Evolutionary conservation across 2,888 invertebrate species (phyloP).

Genomic region (Yponomeuta plumbellus): DNA sequence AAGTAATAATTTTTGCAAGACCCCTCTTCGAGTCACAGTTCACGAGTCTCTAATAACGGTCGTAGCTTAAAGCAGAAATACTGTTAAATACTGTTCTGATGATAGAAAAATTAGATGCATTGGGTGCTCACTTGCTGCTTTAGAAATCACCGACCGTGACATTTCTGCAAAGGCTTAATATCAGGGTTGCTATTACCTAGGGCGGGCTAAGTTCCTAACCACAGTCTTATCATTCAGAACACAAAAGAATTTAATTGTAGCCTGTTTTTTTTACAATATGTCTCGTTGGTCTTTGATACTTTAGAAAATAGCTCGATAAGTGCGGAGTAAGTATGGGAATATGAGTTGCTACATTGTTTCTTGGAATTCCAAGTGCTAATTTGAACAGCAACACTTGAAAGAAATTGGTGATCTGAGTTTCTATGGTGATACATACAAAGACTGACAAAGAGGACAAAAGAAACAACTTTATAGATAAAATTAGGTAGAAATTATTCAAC

Average conservation of each 20-base stretch:
- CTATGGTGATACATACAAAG: no score
- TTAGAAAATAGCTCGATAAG: not conserved
- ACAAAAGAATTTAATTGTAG: not conserved
- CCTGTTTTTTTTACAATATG: not conserved
- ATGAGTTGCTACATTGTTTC: not conserved
- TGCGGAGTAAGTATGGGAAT: not conserved
- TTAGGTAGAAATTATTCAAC: no score
- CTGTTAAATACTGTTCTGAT: slow-evolving; percentile 1
- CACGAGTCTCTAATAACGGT: slow-evolving; percentile 4
- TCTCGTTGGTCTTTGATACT: not conserved
- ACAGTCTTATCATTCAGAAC: not conserved
- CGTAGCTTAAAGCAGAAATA: not conserved
- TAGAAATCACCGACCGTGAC: slow-evolving; percentile 8
- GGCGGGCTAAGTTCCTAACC: not conserved
- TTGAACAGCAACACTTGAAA: no score
- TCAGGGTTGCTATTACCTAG: not conserved
- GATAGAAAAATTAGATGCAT: not conserved
- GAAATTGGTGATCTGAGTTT: no score
- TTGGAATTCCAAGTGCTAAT: not conserved
- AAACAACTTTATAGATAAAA: no score
- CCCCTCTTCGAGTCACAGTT: not conserved
- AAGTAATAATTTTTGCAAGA: not conserved
- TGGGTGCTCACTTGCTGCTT: not conserved
- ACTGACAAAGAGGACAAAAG: no score
- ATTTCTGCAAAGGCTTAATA: not conserved